Base-by-base conservation (phyloP, 2,797 vertebrate species). In the Enteromius mattozi region DNA sequence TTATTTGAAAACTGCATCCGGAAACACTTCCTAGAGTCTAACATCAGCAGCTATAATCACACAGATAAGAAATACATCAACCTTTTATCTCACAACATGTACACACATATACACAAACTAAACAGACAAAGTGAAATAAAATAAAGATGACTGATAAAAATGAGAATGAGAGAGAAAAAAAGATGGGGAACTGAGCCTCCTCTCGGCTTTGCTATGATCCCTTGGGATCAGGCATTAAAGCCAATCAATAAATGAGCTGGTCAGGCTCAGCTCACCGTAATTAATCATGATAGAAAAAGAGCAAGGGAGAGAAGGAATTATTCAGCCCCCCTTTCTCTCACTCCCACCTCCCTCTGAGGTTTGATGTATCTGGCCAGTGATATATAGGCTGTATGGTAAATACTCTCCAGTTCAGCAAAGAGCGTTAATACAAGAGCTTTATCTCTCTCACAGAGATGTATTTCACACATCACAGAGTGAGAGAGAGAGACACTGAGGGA, bases 231-330 rank as follows among this genome's bases (percentile, higher is more conserved):
- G 86, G 88, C 88, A 92, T 91, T 93, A 90, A 84, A 84, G 89
- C 66, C 86, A 91, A 94, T 94, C 91, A 86, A 93, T 94, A 93
- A 92, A 94, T 92, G 93, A 94, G 87, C 89, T 87, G 89, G 90
- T 92, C 92, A 88, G 88, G 86, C 86, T 87, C 86, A 85, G 87
- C 93, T 90, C 33, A 85, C 88, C 84, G 89, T 89, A 92, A 95
- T 95, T 91, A 94, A 93, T 95, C 93, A 94, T 76, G 76, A 78
- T 68, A 51, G 78, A 88, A 86, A 91, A 87, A 86, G 78, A 80
- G 61, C 24, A 1, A 45, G 24, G 40, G 47, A 49, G 49, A 63
- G 42, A 40, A 82, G 69, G 42, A 72, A 78, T 54, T 80, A 87
- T 79, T 82, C 70, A 71, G 65, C 54, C 45, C 61, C 51, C 70